Evolutionary conservation across 2,888 invertebrate genomes (phyloP), one percentile per base, ranked within the genome.

Genomic region (Shargacucullia verbasci): DNA sequence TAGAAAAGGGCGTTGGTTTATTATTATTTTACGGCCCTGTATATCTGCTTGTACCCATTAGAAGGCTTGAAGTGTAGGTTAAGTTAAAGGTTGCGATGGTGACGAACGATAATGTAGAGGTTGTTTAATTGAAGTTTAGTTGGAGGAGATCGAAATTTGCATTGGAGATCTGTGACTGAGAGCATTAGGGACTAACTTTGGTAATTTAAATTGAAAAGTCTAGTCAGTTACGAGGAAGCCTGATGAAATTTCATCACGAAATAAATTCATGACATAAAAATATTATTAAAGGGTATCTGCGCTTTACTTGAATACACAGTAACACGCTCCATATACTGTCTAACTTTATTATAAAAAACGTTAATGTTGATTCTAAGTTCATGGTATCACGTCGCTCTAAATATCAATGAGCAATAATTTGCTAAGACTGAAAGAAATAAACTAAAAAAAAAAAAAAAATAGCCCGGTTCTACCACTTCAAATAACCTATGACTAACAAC

Each of bases 1-100:
- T 27, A 49, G 62, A 70, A 75, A 59, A 61, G 61, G 64, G 78
- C 66, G 62, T 62, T 52, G 47, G 60, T 56, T 61, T 70, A 69
- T 56, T 62, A 59, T 46, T 65, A 27, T 47, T 71, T 53, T 31
- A 59, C 7, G 25, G 37, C 1, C 11, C 8, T 45, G 12, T 49
- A 27, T 45, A 49, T 27, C 29, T 56, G 25, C 2, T 37, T 4
- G 43, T 60, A 41, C 31, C 41, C 25, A 39, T 59, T 14, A 40
- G 9, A n/a, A n/a, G 27, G n/a, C 12, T 25, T 35, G 9, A 10
- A 38, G 9, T 13, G 31, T 48, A 53, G 52, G 44, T 56, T 40
- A 57, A 60, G 12, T 44, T 55, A 65, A 65, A 70, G 74, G 71
- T 70, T 44, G 6, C 1, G 14, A 45, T 35, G 15, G 34, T 63